Evolutionary conservation across 2,797 vertebrate species (phyloP).

Genomic region (Chiroxiphia lanceolata): DNA sequence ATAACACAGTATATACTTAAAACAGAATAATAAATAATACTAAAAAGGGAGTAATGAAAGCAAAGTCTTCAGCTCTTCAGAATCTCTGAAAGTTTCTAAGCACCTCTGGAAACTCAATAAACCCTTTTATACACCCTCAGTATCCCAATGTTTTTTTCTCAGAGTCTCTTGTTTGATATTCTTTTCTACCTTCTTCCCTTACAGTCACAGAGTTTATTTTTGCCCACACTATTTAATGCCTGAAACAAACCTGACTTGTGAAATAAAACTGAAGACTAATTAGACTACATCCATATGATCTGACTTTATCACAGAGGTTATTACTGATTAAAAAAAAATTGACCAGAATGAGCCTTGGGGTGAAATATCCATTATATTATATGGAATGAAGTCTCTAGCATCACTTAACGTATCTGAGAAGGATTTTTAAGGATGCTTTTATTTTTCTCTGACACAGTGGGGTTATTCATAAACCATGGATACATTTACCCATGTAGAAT

Average conservation of each 20-base stretch:
- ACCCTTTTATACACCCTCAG: background rate
- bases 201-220: background rate
- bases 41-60: background rate
- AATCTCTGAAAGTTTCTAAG: background rate
- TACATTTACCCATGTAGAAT: background rate
- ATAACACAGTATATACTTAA: background rate
- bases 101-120: background rate
- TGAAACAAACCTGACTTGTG: background rate
- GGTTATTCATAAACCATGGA: constrained; percentile 3
- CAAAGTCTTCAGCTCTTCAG: background rate
- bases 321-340: background rate
- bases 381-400: background rate
- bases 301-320: background rate
- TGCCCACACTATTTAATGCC: background rate
- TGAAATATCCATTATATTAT: background rate
- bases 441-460: background rate
- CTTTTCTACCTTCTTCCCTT: background rate
- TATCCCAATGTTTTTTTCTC: background rate
- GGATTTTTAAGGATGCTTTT: background rate
- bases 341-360: background rate
- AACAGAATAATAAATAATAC: background rate
- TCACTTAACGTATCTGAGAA: background rate
- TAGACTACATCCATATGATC: background rate
- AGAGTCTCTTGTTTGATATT: background rate
- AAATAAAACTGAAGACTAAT: background rate